Evolutionary conservation across 2,888 invertebrate genomes (phyloP).

Genomic region (Chymomyza caudatula): DNA sequence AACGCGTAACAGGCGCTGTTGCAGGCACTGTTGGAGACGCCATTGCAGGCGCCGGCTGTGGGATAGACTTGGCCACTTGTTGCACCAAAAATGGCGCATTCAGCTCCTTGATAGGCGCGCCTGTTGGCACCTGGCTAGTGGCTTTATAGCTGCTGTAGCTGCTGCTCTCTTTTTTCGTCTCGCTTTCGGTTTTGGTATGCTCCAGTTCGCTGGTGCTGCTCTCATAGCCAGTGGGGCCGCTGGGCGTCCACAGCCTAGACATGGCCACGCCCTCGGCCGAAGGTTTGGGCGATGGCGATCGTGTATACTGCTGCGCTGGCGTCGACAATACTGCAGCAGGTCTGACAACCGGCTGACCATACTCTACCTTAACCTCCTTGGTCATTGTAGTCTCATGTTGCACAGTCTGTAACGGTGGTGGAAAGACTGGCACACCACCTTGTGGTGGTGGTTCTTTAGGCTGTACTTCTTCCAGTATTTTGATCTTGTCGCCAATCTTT

Average conservation of each 20-base stretch:
- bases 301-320: slow-evolving; percentile 66
- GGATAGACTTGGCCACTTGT: slow-evolving; percentile 69
- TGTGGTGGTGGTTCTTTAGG: slow-evolving; percentile 80
- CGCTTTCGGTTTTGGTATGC: slow-evolving; percentile 43
- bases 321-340: slow-evolving; percentile 74
- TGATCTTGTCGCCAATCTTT: slow-evolving; percentile 81
- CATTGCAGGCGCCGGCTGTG: slow-evolving; percentile 52
- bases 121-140: slow-evolving; percentile 46
- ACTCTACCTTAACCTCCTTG: slow-evolving; percentile 73
- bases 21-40: slow-evolving; percentile 35
- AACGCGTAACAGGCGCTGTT: slow-evolving; percentile 67
- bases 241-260: slow-evolving; percentile 83
- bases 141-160: neutral
- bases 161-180: slow-evolving; percentile 10
- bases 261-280: slow-evolving; percentile 83
- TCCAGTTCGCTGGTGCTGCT: slow-evolving; percentile 62
- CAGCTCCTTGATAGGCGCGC: slow-evolving; percentile 73
- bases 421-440: slow-evolving; percentile 81
- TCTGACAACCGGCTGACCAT: slow-evolving; percentile 76
- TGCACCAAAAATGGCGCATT: slow-evolving; percentile 80
- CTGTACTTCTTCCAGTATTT: slow-evolving; percentile 81
- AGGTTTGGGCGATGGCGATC: slow-evolving; percentile 80
- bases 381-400: slow-evolving; percentile 66
- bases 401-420: slow-evolving; percentile 51
- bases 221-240: slow-evolving; percentile 57